Conservation (phyloP, 2,113 vertebrate genomes). For the Oryzias curvinotus region DNA sequence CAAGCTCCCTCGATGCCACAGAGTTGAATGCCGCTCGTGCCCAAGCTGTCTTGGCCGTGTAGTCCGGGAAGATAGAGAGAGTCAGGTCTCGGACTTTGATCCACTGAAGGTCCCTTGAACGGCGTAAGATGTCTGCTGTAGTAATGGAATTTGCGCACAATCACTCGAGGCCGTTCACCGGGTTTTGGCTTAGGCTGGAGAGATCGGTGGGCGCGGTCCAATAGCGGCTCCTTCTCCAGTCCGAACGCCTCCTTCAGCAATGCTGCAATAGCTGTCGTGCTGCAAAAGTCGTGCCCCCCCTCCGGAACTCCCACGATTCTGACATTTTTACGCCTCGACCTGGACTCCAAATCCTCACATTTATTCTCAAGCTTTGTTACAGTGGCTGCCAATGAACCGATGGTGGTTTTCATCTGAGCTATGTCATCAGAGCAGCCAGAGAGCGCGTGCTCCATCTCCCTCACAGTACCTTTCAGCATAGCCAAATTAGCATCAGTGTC, state of each 20-base stretch:
- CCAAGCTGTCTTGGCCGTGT: too few species aligned
- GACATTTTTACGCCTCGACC: neutral
- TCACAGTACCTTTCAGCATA: neutral
- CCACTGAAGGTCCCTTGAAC: too few species aligned
- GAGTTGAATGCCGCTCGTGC: constrained; percentile 16
- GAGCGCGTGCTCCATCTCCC: neutral
- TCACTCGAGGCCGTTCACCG: neutral
- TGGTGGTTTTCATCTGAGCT: neutral
- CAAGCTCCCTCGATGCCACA: constrained; percentile 6
- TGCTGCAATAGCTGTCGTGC: neutral
- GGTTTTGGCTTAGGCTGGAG: neutral
- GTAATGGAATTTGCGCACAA: too few species aligned
- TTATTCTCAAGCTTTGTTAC: neutral
- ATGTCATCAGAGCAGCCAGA: neutral
- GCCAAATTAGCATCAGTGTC: neutral
- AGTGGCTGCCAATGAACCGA: neutral
- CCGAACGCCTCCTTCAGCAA: neutral
- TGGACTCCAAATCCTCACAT: neutral
- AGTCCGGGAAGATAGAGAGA: too few species aligned
- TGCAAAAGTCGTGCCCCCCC: neutral
- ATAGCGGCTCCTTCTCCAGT: neutral
- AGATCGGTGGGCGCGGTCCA: neutral
- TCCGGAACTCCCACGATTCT: neutral
- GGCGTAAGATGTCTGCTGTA: too few species aligned
- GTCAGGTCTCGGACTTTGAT: too few species aligned